Base-by-base conservation (phyloP, 2,888 invertebrate species). In the Eristalis arbustorum region DNA sequence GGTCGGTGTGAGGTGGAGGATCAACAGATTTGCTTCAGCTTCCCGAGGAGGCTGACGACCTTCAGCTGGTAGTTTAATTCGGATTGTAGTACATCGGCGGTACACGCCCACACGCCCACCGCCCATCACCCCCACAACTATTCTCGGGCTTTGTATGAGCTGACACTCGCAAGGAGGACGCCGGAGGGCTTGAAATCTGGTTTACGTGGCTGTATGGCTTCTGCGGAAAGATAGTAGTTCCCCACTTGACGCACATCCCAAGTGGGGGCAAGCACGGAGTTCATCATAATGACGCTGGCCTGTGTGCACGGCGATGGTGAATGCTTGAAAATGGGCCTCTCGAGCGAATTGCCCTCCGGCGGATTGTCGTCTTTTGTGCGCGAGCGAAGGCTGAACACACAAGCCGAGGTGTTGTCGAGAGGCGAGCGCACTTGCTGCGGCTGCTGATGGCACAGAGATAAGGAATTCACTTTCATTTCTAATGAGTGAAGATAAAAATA, bases 401-500 rank as follows among this genome's bases (percentile, higher is more conserved):
- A 75, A 61, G 77, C 49, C 75, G 42, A 84, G 72, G 72, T 81
- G 76, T 85, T 74, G 49, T 59, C 13, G 8, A 31, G 25, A 72
- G n/a, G 42, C 49, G 25, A 72, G 25, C 49, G 61, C 64, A 76
- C 49, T 80, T 42, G 62, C 68, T 59, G 71, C 28, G 40, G 40
- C 49, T 61, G 74, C 31, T 82, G 85, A 66, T 81, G 61, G 34
- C 56, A 74, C 64, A 40, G 66, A 78, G 85, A 85, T 85, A 82
- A 85, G 85, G 37, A 85, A 82, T 71, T 85, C 82, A 74, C 74
- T 85, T 78, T 77, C 81, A 71, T 85, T 69, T 77, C 66, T 71
- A 82, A 85, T 82, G 85, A 82, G 73, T 34, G 62, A 25, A 37
- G 59, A 69, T 73, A 69, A 76, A 85, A 80, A 84, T 80, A 80